Base-by-base conservation (phyloP, 1,140 invertebrate species). In the Rhopalosiphum maidis region DNA sequence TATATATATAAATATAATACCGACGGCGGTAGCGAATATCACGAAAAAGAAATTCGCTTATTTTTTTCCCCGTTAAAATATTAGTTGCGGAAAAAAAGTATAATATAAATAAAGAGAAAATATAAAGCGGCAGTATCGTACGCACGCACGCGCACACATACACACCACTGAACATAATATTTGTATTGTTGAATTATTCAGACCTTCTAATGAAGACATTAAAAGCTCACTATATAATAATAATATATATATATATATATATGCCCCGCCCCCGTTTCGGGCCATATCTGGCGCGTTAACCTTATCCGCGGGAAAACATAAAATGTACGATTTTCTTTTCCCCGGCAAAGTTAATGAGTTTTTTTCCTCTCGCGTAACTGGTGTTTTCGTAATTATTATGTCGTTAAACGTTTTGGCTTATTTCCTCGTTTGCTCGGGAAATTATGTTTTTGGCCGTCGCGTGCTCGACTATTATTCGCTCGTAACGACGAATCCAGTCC, bases 161-260 rank as follows among this genome's bases (percentile, higher is more conserved):
- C 22, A 41, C 37, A 30, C 37, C 41, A 30, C 23, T 9, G 83
- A 41, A 85, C 41, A 48, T 30, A 46, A 87, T 87, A 46, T 87
- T 48, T n/a, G 41, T 43, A 41, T 88, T 48, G 46, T 88, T 88
- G 86, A 88, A 88, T 88, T 51, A 88, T 88, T 88, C 86, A 51
- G 86, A 18, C 46, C 21, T 51, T 88, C 46, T 88, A 88, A 88
- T 88, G 86, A 88, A 88, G 86, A 88, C 48, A 88, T 88, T 88
- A 88, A 88, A 88, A 88, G 46, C 46, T 23, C 83, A 86, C 82
- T 83, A 83, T 22, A 83, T 83, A 82, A n/a, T 35, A 82, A 41
- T 82, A n/a, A n/a, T n/a, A n/a, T n/a, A 82, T 68, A 68, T 46
- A 46, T 1, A 18, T 18, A 68, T 83, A 83, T 83, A 83, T 82